Evolutionary conservation across 2,888 invertebrate species (phyloP).

Genomic region (Sialis fuliginosa): DNA sequence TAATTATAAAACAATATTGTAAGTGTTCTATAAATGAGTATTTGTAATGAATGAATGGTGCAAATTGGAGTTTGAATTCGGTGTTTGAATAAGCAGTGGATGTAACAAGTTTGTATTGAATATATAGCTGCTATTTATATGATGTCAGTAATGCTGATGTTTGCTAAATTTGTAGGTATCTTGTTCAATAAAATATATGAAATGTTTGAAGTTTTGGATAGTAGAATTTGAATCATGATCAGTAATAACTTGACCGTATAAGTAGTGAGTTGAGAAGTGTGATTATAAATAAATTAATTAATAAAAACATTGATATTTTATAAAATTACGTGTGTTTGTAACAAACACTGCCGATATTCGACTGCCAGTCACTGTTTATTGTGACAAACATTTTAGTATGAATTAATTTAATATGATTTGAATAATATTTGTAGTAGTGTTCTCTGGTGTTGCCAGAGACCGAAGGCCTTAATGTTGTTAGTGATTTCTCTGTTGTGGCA

Average conservation of each 20-base stretch:
- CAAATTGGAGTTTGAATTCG: too few species aligned
- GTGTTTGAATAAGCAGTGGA: too few species aligned
- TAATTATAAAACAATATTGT: too few species aligned
- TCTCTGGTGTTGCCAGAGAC: neutral
- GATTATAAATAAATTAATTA: neutral
- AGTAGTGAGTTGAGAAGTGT: neutral
- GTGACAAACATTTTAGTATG: constrained; percentile 1
- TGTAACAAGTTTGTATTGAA: too few species aligned
- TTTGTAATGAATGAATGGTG: too few species aligned
- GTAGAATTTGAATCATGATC: neutral
- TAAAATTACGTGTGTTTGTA: neutral
- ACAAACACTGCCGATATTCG: constrained; percentile 5
- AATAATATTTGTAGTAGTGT: neutral
- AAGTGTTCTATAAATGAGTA: too few species aligned
- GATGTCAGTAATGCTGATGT: too few species aligned
- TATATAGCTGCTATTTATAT: too few species aligned
- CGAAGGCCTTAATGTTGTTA: neutral
- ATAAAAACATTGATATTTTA: neutral
- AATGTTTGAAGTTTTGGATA: too few species aligned
- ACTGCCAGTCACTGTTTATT: constrained; percentile 5
- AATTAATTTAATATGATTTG: neutral
- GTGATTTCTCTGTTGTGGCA: too few species aligned
- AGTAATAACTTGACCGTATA: neutral
- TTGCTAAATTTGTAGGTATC: too few species aligned
- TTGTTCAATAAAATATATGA: too few species aligned